Conservation (phyloP, 2,113 vertebrate species). For the Anolis sagrei region DNA sequence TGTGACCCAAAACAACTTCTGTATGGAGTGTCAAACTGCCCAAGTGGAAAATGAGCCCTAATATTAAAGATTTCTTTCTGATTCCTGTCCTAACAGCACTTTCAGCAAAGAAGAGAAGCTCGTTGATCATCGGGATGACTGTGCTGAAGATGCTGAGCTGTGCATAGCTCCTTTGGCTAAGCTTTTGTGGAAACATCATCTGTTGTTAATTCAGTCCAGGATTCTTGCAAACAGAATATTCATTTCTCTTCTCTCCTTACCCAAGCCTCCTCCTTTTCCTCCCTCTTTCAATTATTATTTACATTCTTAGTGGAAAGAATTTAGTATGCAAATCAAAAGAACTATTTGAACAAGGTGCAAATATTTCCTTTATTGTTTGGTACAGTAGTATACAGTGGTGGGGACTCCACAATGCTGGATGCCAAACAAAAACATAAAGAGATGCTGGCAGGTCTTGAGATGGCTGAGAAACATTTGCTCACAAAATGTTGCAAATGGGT, state of each 20-base stretch:
- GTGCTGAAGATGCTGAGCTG: constrained; percentile 34
- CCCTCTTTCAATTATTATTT: constrained; percentile 35
- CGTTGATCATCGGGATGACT: not conserved
- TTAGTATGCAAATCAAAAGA: constrained; percentile 52
- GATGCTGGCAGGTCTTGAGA: not conserved
- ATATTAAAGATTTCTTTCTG: constrained; percentile 3
- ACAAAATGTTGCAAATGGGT: no score
- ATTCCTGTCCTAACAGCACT: not conserved
- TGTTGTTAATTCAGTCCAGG: constrained; percentile 55
- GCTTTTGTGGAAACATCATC: constrained; percentile 48
- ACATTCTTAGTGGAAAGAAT: constrained; percentile 43
- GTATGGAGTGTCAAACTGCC: not conserved
- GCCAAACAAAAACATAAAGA: constrained; percentile 25
- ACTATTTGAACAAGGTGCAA: constrained; percentile 15
- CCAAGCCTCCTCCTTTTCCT: no score
- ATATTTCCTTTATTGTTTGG: constrained; percentile 17
- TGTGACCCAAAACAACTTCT: not conserved
- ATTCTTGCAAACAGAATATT: constrained; percentile 41
- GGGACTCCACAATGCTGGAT: constrained; percentile 34
- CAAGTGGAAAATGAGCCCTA: not conserved
- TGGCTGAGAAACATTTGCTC: not conserved
- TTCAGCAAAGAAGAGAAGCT: not conserved
- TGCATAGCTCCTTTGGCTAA: constrained; percentile 25
- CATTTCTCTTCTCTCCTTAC: not conserved
- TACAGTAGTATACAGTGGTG: constrained; percentile 27